Evolutionary conservation across 2,888 invertebrate species (phyloP), one percentile per base, ranked within the genome.

Genomic region (Ormyrus nitidulus): DNA sequence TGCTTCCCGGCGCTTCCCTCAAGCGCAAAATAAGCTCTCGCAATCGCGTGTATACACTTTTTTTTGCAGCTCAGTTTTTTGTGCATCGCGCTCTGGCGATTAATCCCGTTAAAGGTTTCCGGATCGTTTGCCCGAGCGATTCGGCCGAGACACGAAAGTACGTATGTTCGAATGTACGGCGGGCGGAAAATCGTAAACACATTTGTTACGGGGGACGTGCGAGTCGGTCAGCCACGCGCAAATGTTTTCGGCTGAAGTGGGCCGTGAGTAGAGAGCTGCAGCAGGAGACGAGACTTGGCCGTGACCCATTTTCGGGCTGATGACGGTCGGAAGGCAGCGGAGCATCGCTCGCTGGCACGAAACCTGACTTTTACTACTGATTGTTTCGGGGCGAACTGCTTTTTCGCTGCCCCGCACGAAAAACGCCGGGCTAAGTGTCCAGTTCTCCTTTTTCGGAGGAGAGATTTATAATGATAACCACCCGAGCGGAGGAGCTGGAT

Each of bases 341-440:
- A 69, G 13, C 34, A 0, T 34, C 3, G 46, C 49, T 19, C 19
- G 64, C 11, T 34, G 49, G 65, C 46, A 3, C 51, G 59, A 77
- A 77, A 77, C 59, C 62, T 78, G 73, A 46, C 73, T 73, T 73
- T 66, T 73, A 78, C 78, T 68, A 78, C 73, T 68, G 78, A 78
- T 68, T 73, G 61, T 78, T 68, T 72, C 19, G n/a, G 46, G 4
- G 53, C 34, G 48, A 48, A 4, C 34, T 34, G 34, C 76, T n/a
- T 48, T 56, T 53, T 49, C 10, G 8, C 19, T n/a, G 10, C n/a
- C 0, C 44, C 11, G 62, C 34, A 4, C 19, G 11, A 34, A 34
- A 34, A 34, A 34, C 34, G 34, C 34, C 34, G 34, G 34, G 5
- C 48, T 11, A 10, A 6, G 10, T 3, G 65, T 9, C 13, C 5